Evolutionary conservation across 2,113 vertebrate species (phyloP), one percentile per base, ranked within the genome.

Genomic region (Urocitellus parryii): DNA sequence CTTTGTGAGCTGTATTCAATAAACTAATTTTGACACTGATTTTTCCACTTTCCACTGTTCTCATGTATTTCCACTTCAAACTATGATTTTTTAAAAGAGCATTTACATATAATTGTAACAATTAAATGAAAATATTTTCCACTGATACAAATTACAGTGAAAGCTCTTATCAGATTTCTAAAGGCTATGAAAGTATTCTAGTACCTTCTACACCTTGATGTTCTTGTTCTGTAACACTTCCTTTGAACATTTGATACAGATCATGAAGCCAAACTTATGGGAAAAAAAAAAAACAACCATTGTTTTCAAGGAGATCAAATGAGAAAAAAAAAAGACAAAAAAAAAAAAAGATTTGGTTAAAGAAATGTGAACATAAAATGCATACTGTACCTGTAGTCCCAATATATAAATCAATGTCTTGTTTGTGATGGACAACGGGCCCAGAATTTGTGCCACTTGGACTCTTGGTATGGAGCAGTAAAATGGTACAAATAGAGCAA

Each of bases 401-500:
- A 99, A 97, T 78, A 99, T 98, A 98, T 99, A 99, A 98, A 99
- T 99, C 97, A 99, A 97, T 48, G 99, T 99, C 98, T 99, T 99
- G 99, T 99, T 99, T 97, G 99, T 99, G 98, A 99, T 99, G 96
- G 99, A 98, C 97, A 99, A 98, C 48, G 99, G 98, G 61, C 99
- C 99, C 98, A 99, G 98, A 87, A 99, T 98, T 97, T 99, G 99
- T 83, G 99, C 99, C 98, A 99, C 99, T 45, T 99, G 99, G 95
- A 99, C 98, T 97, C 98, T 99, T 84, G 99, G 99, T 98, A 99
- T 99, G 93, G 99, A 99, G 96, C 97, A 98, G 98, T 99, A 99
- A 99, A 99, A 99, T 97, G 99, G 99, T 98, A 99, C 99, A 98
- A 99, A 99, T 65, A 99, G 98, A 34, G 99, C 99, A 97, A 99